Percentiles rank a stretch among this genome's conserved stretches.
These are phyloP conservation scores for Neomicropteryx cornuta DNA, from an alignment of 1,140 invertebrate species.

Conservation along the genomic window DNA sequence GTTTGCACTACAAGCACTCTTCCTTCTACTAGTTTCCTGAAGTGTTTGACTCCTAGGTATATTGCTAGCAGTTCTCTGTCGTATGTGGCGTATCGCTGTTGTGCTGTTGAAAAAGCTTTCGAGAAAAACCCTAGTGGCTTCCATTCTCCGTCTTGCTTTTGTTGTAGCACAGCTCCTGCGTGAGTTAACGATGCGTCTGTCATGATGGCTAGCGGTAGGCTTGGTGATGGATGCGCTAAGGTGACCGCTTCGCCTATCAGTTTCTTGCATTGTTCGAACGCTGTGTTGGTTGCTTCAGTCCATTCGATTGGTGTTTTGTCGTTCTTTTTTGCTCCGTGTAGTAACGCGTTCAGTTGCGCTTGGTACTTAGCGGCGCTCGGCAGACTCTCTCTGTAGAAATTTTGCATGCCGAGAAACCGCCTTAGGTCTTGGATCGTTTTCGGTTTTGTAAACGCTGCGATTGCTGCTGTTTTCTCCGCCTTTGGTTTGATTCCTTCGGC, in stretches of 20 bases:
- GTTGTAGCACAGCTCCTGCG: slow-evolving; percentile 24
- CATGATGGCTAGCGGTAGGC: slow-evolving; percentile 7
- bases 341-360: slow-evolving; percentile 3
- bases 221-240: slow-evolving; percentile 14
- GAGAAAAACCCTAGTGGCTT: slow-evolving; percentile 26
- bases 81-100: slow-evolving; percentile 22
- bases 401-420: slow-evolving; percentile 28
- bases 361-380: slow-evolving; percentile 13
- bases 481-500: slow-evolving; percentile 19
- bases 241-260: slow-evolving; percentile 16
- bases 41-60: slow-evolving; percentile 21
- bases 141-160: slow-evolving; percentile 10
- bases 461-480: slow-evolving; percentile 14
- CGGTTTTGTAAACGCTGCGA: slow-evolving; percentile 19
- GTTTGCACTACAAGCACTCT: slow-evolving; percentile 21
- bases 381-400: slow-evolving; percentile 21
- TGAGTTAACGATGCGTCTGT: slow-evolving; percentile 23
- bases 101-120: slow-evolving; percentile 15
- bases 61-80: slow-evolving; percentile 25
- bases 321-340: slow-evolving; percentile 2
- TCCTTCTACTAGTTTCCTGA: slow-evolving; percentile 21
- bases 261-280: slow-evolving; percentile 27
- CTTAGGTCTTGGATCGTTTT: slow-evolving; percentile 18
- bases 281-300: slow-evolving; percentile 13
- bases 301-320: slow-evolving; percentile 13